Conservation (phyloP, 2,888 invertebrate species). For the Deilephila porcellus region DNA sequence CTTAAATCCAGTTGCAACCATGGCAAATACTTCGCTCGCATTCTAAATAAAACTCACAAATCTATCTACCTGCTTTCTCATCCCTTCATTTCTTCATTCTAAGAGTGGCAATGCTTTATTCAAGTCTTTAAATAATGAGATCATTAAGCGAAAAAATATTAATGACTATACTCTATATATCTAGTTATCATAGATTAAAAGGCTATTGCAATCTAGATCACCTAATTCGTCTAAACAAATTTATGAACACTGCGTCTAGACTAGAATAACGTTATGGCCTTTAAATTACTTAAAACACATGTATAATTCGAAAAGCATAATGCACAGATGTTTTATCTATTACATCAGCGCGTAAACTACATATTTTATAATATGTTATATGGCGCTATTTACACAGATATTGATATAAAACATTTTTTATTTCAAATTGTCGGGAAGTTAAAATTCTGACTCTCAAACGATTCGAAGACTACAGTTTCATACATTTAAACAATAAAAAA, state of each 20-base stretch:
- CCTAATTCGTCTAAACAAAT: neutral
- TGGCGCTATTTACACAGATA: neutral
- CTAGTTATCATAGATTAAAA: too few relatives aligned
- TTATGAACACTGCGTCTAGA: neutral
- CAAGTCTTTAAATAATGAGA: too few relatives aligned
- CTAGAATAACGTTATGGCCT: neutral
- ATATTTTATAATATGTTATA: neutral
- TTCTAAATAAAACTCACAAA: too few relatives aligned
- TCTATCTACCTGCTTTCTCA: too few relatives aligned
- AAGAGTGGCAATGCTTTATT: too few relatives aligned
- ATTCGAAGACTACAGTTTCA: too few relatives aligned
- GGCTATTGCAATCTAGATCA: neutral
- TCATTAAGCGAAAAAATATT: too few relatives aligned
- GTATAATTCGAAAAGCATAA: neutral
- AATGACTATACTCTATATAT: too few relatives aligned
- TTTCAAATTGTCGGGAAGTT: neutral
- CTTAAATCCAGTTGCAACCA: too few relatives aligned
- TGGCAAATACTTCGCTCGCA: too few relatives aligned
- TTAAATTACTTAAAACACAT: neutral
- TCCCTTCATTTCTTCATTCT: too few relatives aligned
- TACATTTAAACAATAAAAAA: too few relatives aligned
- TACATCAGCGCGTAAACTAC: neutral
- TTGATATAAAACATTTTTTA: neutral
- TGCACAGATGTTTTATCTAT: neutral
- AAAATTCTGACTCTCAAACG: neutral